Conservation (phyloP, 2,888 invertebrate species). For the Hemaris fuciformis region DNA sequence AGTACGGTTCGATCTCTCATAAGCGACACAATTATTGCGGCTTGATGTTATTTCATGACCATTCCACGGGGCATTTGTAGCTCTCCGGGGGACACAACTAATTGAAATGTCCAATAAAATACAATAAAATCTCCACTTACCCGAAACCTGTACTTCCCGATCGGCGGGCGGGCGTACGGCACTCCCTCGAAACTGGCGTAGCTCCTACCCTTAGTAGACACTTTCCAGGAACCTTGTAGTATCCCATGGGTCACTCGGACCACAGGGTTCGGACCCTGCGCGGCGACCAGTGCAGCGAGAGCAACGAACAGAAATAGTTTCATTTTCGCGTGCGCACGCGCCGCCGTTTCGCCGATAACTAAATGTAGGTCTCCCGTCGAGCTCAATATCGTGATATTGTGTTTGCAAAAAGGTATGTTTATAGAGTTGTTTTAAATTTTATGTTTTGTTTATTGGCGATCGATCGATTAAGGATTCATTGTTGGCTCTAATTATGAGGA, state of each 20-base stretch:
- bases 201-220: conserved; percentile 59
- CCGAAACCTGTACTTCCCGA: conserved; percentile 83
- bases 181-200: conserved; percentile 84
- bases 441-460: background rate
- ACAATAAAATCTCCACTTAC: conserved; percentile 45
- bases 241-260: conserved; percentile 59
- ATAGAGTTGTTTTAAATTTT: too few species aligned
- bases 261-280: conserved; percentile 52
- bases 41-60: too few species aligned
- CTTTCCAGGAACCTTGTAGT: conserved; percentile 64
- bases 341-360: conserved; percentile 6
- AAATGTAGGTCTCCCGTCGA: background rate
- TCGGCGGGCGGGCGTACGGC: conserved; percentile 85
- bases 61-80: too few species aligned
- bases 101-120: too few species aligned
- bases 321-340: conserved; percentile 44
- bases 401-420: too few species aligned
- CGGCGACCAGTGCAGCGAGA: conserved; percentile 31
- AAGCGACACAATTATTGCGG: too few species aligned
- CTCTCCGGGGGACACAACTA: too few species aligned
- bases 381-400: too few species aligned
- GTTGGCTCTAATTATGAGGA: background rate
- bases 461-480: background rate
- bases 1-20: too few species aligned
- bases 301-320: conserved; percentile 42